Conservation (phyloP, 2,113 vertebrate species). For the Todiramphus chloris region DNA sequence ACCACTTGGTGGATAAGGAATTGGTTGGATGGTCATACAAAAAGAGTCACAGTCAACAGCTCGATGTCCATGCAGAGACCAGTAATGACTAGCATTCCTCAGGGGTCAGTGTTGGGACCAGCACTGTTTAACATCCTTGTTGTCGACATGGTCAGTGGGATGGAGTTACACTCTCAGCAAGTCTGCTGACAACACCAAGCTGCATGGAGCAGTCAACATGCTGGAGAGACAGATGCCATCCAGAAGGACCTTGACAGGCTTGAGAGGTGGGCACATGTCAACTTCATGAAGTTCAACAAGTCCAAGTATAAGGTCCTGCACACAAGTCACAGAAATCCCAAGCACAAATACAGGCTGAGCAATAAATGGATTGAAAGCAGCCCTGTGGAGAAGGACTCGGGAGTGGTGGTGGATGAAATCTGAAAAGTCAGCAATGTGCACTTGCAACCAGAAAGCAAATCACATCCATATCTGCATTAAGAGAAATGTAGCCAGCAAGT, state of each 20-base stretch:
- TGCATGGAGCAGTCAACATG: not conserved
- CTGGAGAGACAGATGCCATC: not conserved
- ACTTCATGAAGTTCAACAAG: not conserved
- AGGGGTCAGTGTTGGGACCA: not conserved
- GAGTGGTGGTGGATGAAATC: not conserved
- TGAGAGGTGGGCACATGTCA: not conserved
- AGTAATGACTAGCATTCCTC: not conserved
- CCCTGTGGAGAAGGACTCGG: not conserved
- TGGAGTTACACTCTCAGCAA: not conserved
- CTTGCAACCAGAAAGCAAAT: not conserved
- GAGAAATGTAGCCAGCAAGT: not conserved
- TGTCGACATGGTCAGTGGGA: not conserved
- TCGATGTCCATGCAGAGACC: not conserved
- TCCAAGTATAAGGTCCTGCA: not conserved
- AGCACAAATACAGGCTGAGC: not conserved
- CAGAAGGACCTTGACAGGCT: not conserved
- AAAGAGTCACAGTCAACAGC: not conserved
- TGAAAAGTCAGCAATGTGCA: not conserved
- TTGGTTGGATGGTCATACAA: not conserved
- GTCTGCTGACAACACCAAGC: not conserved
- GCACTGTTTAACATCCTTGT: not conserved
- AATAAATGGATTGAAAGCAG: not conserved
- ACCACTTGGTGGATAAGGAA: not conserved
- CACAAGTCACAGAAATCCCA: not conserved
- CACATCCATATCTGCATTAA: not conserved